phyloP scores from a whole-genome alignment of 2,797 vertebrate genomes.

The Pithecia hirsuta region DNA sequence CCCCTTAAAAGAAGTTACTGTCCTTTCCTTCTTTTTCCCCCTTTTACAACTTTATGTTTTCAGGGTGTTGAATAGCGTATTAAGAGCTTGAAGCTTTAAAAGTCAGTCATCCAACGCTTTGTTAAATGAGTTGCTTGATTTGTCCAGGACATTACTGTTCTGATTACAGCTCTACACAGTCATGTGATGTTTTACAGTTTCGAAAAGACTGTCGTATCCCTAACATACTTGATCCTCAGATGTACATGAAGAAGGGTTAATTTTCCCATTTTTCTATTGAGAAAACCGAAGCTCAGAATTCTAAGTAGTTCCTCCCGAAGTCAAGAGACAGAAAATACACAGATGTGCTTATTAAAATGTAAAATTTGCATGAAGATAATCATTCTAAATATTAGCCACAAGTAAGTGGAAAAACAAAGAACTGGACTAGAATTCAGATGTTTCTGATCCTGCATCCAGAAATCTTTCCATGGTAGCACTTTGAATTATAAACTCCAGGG shows the following conservation, averaged over 20 bases:
- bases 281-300: not conserved
- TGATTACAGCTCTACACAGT: slow-evolving; percentile 6
- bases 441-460: not conserved
- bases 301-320: not conserved
- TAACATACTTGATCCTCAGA: not conserved
- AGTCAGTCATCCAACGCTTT: slow-evolving; percentile 61
- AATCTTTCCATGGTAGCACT: not conserved
- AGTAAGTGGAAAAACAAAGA: not conserved
- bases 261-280: not conserved
- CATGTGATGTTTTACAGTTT: not conserved
- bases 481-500: not conserved
- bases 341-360: not conserved
- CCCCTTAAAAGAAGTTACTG: not conserved
- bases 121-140: slow-evolving; percentile 59
- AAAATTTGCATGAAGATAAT: not conserved
- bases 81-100: slow-evolving; percentile 67
- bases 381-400: not conserved
- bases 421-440: not conserved
- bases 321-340: not conserved
- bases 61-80: slow-evolving; percentile 42
- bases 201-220: not conserved
- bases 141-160: slow-evolving; percentile 11
- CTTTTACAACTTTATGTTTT: slow-evolving; percentile 25
- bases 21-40: slow-evolving; percentile 8
- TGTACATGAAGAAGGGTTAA: not conserved